Conservation (phyloP, 2,113 vertebrate genomes). For the Hemichromis elongatus region DNA sequence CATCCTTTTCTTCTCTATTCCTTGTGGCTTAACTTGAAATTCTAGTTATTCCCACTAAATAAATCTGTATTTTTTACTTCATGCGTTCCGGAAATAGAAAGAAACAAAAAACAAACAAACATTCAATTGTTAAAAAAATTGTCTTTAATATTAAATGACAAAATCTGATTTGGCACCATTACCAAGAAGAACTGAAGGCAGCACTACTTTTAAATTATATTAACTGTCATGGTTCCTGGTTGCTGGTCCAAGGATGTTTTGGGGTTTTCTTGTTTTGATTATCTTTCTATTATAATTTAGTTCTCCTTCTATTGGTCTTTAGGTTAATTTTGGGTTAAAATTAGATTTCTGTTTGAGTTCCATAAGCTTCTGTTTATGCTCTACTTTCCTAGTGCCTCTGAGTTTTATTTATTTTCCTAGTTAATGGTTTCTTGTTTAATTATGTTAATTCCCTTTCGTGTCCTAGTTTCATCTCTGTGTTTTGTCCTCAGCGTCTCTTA, state of each 20-base stretch:
- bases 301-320: not conserved
- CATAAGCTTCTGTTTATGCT: not conserved
- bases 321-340: not conserved
- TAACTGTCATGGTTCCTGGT: not conserved
- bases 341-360: not conserved
- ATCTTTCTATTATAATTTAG: not conserved
- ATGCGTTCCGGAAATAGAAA: not conserved
- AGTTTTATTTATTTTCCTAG: not conserved
- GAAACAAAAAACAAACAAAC: not conserved
- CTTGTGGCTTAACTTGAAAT: not conserved
- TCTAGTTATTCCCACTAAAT: not conserved
- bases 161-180: not conserved
- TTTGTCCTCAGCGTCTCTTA: not conserved
- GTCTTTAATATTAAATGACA: not conserved
- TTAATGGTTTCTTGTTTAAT: not conserved
- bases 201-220: not conserved
- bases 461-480: not conserved
- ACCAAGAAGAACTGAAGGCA: not conserved
- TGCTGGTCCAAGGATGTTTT: not conserved
- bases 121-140: not conserved
- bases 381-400: not conserved
- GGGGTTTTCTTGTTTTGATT: not conserved
- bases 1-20: not conserved
- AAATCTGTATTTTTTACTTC: not conserved
- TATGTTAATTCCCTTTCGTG: not conserved